Base-by-base conservation (phyloP, 2,797 vertebrate genomes). In the Clarias platycephalus region DNA sequence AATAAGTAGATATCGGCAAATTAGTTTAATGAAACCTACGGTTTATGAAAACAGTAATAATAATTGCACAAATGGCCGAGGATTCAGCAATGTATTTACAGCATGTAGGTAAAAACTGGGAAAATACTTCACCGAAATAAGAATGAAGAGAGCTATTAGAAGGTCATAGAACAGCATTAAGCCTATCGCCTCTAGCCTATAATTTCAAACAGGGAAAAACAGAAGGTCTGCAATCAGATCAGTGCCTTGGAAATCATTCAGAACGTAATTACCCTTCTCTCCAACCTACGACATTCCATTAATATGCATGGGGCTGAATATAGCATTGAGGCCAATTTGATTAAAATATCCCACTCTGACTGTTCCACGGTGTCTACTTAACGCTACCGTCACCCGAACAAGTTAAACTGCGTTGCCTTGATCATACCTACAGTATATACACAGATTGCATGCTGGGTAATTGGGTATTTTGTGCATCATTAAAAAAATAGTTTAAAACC, bases 171-270 rank as follows among this genome's bases (percentile, higher is more conserved):
- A 87, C 66, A 79, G 81, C 63, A 83, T 85, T 86, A 84, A 70
- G 83, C 81, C 83, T 71, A 86, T 85, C 68, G 86, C 86, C 91
- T 90, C 84, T 89, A 86, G 89, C 90, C 90, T 90, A 86, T 91
- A 90, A 93, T 92, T 93, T 91, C 89, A 90, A 93, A 93, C 92
- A 92, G 79, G 89, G 87, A 80, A 91, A 92, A 94, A 94, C 94
- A 95, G 94, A 95, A 91, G 95, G 95, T 90, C 91, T 90, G 93
- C 92, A 93, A 93, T 94, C 94, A 95, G 93, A 93, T 93, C 91
- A 94, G 89, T 89, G 93, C 91, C 93, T 94, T 88, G 92, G 91
- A 91, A 94, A 94, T 95, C 91, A 92, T 93, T 94, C 93, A 92
- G 90, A 90, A 91, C 91, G 90, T 95, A 94, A 95, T 95, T 94